Percentiles rank a stretch among this genome's conserved stretches.
Evolutionary conservation across 1,140 invertebrate genomes (phyloP).

Genomic region (Danaus plexippus): DNA sequence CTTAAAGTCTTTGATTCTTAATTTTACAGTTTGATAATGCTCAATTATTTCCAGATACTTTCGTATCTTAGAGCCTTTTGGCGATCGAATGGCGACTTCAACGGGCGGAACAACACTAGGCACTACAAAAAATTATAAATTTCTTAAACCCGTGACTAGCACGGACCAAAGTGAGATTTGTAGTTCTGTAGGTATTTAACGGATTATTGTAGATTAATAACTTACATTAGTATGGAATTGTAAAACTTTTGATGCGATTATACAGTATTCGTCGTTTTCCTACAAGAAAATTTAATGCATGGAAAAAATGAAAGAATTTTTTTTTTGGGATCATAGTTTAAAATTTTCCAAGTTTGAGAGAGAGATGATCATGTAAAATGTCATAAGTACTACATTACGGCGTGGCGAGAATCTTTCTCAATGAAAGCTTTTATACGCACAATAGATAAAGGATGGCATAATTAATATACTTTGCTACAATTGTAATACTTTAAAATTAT

Average conservation of each 20-base stretch:
- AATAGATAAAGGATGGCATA: background rate
- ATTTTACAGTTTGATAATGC: conserved; percentile 24
- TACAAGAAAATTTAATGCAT: background rate
- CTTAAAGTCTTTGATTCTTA: conserved; percentile 19
- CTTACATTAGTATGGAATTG: conserved; percentile 11
- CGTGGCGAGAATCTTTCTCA: too few relatives aligned
- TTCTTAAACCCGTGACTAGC: conserved; percentile 28
- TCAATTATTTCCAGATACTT: conserved; percentile 17
- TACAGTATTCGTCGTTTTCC: conserved; percentile 6
- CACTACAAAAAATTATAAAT: conserved; percentile 27
- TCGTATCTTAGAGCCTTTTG: conserved; percentile 20
- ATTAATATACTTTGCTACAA: conserved; percentile 3
- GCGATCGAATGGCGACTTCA: conserved; percentile 21
- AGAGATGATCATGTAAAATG: too few relatives aligned
- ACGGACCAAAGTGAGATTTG: conserved; percentile 45
- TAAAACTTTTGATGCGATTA: conserved; percentile 9
- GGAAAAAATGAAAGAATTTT: too few relatives aligned
- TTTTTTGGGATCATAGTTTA: too few relatives aligned
- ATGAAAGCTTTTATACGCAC: too few relatives aligned
- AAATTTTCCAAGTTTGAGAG: too few relatives aligned
- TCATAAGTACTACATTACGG: too few relatives aligned
- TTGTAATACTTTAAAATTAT: background rate
- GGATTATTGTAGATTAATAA: conserved; percentile 16
- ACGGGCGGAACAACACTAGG: conserved; percentile 36
- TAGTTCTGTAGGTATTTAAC: conserved; percentile 33